Evolutionary conservation across 1,140 invertebrate species (phyloP), one percentile per base, ranked within the genome.

Genomic region (Polyergus mexicanus): DNA sequence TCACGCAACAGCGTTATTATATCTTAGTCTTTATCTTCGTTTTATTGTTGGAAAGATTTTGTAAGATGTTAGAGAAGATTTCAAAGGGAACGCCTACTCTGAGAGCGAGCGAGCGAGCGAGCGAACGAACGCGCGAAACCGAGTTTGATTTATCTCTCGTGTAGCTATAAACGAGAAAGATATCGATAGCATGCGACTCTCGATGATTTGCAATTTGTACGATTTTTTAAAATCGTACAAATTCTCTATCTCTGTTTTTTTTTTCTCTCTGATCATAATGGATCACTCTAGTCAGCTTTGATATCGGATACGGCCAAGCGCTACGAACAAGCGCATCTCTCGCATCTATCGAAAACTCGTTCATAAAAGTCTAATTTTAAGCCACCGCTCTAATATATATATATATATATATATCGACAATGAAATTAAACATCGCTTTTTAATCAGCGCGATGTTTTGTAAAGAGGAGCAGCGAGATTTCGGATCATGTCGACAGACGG

Each of bases 331-430:
- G 84, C 66, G 69, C 44, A n/a, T 84, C 77, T 81, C 87, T 91
- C 66, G 87, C 81, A 89, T 72, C 90, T 87, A 84, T 81, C 58
- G 77, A 88, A 81, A 86, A 51, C 16, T 28, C 69, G 85, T 89
- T 92, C 91, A 86, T 92, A 92, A 92, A 92, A 88, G 86, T 92
- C 91, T 92, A 92, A 91, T 92, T 92, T 92, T 92, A 92, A 91
- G 80, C 60, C 78, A 60, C 80, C 75, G 32, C 10, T 62, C 35
- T 41, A 90, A 86, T 86, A n/a, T n/a, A n/a, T n/a, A n/a, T n/a
- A n/a, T n/a, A n/a, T n/a, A n/a, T n/a, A n/a, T n/a, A n/a, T n/a
- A n/a, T n/a, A n/a, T n/a, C n/a, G n/a, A n/a, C n/a, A n/a, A n/a
- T n/a, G n/a, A n/a, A n/a, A n/a, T n/a, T n/a, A n/a, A 54, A n/a